Evolutionary conservation across 2,797 vertebrate species (phyloP), one percentile per base, ranked within the genome.

Genomic region (Scomberomorus guttatus): DNA sequence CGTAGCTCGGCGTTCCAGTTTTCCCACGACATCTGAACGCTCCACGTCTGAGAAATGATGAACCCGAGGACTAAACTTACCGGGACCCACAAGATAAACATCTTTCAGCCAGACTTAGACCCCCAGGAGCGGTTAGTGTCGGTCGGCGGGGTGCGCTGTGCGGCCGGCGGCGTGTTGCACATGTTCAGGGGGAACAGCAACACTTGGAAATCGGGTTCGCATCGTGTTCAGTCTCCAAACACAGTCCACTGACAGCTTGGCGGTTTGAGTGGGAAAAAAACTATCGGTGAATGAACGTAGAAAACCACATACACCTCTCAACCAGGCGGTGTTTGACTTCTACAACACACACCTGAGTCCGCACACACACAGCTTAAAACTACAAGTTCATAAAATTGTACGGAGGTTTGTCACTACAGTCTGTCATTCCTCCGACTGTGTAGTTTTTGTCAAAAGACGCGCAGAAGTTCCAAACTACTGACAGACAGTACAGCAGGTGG

Each of bases 21-120:
- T 48, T 95, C 95, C 97, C 96, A 95, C 80, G 96, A 92, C 91
- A 95, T 89, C 85, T 96, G 77, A 93, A 88, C 76, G 96, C 93
- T 74, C 95, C 93, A 91, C 91, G 95, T 72, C 95, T 91, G 81
- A 84, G 91, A 81, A 84, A 96, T 29, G 95, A 96, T 72, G 96
- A 94, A 44, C 90, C 95, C 66, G 91, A 93, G 85, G 54, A 94
- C 37, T 0, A 97, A 81, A 29, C 87, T 92, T 61, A 92, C 89
- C 90, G 96, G 94, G 65, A 93, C 61, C 91, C 87, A 86, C 87
- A 92, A 42, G 6, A 94, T 82, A 51, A 94, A 81, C 95, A 97
- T 83, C 91, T 29, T 88, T 71, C 58, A 69, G 72, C 42, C 80
- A 5, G 85, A 65, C 8, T n/a, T 24, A 17, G 66, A 72, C 10